Evolutionary conservation across 92 coral and sea anemone species (phyloP).

Genomic region (Phenganax subtilis): DNA sequence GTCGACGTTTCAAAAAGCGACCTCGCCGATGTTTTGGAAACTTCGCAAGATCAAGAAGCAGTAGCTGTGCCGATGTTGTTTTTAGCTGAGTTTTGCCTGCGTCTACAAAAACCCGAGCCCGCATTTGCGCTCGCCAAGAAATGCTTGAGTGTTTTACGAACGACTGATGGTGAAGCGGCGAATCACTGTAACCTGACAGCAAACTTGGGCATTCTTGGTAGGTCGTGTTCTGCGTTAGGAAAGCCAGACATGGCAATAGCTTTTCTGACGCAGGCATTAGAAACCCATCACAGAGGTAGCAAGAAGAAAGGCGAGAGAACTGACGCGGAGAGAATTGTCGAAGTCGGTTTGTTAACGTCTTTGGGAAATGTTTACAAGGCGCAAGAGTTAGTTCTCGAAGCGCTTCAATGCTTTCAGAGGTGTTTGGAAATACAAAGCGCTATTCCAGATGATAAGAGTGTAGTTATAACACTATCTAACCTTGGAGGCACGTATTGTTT

Average conservation of each 20-base stretch:
- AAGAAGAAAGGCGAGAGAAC: conserved; percentile 16
- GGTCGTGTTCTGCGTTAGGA: conserved; percentile 20
- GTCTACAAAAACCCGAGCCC: conserved; percentile 7
- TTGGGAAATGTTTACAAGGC: conserved; percentile 28
- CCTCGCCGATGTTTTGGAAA: conserved; percentile 9
- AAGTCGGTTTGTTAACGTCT: conserved; percentile 7
- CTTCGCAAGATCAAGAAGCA: conserved; percentile 14
- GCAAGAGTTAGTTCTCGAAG: conserved; percentile 13
- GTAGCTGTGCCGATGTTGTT: conserved; percentile 12
- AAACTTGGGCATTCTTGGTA: conserved; percentile 27
- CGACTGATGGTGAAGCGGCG: conserved; percentile 12
- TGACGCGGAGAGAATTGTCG: conserved; percentile 20
- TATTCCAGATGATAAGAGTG: conserved; percentile 19
- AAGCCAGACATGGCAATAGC: conserved; percentile 18
- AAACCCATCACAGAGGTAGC: conserved; percentile 19
- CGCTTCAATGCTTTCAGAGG: conserved; percentile 18
- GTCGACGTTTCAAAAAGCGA: conserved; percentile 7
- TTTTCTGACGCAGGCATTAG: conserved; percentile 8
- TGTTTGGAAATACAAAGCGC: conserved; percentile 31
- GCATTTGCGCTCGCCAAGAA: conserved; percentile 21
- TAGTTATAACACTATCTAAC: conserved; percentile 5
- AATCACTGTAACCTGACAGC: not conserved
- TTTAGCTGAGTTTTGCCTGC: conserved; percentile 23
- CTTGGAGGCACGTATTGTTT: conserved; percentile 28
- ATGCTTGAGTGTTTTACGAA: conserved; percentile 19